Evolutionary conservation across 1,140 invertebrate genomes (phyloP), one percentile per base, ranked within the genome.

Genomic region (Batillaria attramentaria): DNA sequence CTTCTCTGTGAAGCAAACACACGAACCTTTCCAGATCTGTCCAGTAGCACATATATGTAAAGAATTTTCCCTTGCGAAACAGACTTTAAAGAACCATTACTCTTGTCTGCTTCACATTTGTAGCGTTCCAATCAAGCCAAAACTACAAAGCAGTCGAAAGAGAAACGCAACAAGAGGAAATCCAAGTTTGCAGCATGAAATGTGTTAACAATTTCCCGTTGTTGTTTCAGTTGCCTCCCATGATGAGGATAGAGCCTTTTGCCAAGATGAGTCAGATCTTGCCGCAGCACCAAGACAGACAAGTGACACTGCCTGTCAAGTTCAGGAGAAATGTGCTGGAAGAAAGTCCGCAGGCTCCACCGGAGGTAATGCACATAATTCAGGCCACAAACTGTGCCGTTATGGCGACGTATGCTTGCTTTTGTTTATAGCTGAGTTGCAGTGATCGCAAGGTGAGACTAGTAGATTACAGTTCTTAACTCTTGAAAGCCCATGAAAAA

Each of bases 241-340:
- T 57, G 57, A 41, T 57, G 57, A 41, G 57, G 57, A 42, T 75
- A n/a, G 73, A 62, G 31, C 73, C 73, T n/a, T 75, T 75, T 42
- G 73, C 24, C 31, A 75, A 75, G 39, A 37, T 75, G 73, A 65
- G 54, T 28, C 54, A 75, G 28, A 18, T 75, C 3, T 20, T n/a
- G 20, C 24, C 43, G 8, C 33, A 37, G 1, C 54, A 50, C 1
- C 1, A 18, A 24, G 73, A 75, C 16, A 60, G 31, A 33, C 24
- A 75, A 24, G 16, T 39, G 2, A n/a, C 37, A n/a, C 20, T 62
- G 6, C 73, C 73, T 42, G 73, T 75, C 35, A 75, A 75, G 39
- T 75, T 60, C 57, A 50, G 73, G 20, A 60, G 73, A n/a, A 75
- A 75, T 42, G 13, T 75, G 24, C 62, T 75, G 41, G 73, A 75